Evolutionary conservation across 2,888 invertebrate genomes (phyloP), one percentile per base, ranked within the genome.

Genomic region (Yponomeuta sedellus): DNA sequence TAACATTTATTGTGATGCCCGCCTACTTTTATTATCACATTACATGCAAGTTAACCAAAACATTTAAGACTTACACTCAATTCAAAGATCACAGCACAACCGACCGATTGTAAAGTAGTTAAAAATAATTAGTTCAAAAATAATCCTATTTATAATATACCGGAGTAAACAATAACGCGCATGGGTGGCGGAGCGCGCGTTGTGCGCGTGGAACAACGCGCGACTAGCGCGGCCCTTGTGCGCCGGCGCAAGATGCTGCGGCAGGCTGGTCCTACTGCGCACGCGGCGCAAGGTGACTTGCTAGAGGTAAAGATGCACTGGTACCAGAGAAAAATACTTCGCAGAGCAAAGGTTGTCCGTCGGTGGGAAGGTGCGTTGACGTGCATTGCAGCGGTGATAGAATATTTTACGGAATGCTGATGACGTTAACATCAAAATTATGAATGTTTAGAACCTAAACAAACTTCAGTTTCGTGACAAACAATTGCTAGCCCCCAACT

Each of bases 191-290:
- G 34, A 39, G 34, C 68, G 67, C 71, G 73, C 66, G 69, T 62
- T 71, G 69, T 71, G 77, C 80, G 79, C 80, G 77, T 79, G 72
- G 73, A 74, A 71, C 70, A 68, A 78, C 80, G 81, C 82, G 77
- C 80, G 73, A 77, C 75, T 80, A 73, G 77, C 74, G 75, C 75
- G 73, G 75, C 74, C 76, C 72, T 68, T 66, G 34, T 34, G 74
- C 72, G 66, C 22, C 25, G 11, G 62, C 62, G 62, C 39, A 19
- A n/a, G 34, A 28, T 61, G 28, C 62, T 28, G 62, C 62, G n/a
- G 39, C 4, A 34, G 39, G 4, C 12, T 52, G 16, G 6, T 52
- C 10, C 44, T 16, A 52, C 44, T 52, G 44, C 44, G 44, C 16
- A 52, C 44, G 44, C 19, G n/a, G 25, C 59, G 59, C 59, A 59